Percentiles rank a stretch among this genome's conserved stretches.
Evolutionary conservation across 1,140 invertebrate genomes (phyloP).

Genomic region (Zaprionus ornatus): DNA sequence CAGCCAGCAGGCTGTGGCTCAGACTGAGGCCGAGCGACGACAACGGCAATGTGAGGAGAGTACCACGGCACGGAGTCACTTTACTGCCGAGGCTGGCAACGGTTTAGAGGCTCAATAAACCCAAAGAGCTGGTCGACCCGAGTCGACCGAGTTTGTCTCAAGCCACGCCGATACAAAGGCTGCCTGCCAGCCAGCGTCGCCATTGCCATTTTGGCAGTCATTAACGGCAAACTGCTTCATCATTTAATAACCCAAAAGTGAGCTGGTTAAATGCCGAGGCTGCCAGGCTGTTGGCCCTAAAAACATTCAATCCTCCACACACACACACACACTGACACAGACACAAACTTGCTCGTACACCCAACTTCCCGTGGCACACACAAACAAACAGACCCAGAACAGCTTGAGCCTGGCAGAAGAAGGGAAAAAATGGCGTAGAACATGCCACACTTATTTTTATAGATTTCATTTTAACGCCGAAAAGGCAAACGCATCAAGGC

Average conservation of each 20-base stretch:
- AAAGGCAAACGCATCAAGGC: constrained; percentile 80
- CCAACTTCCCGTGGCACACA: background rate
- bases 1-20: constrained; percentile 26
- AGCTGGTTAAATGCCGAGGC: constrained; percentile 79
- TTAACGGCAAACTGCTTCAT: constrained; percentile 82
- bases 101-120: constrained; percentile 78
- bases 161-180: constrained; percentile 21
- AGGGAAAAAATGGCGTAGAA: constrained; percentile 65
- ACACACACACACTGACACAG: constrained; percentile 22
- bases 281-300: constrained; percentile 55
- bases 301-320: constrained; percentile 41
- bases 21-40: constrained; percentile 6
- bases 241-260: constrained; percentile 83
- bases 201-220: constrained; percentile 80
- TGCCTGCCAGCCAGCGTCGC: constrained; percentile 55
- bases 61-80: constrained; percentile 21
- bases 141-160: constrained; percentile 22
- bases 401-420: constrained; percentile 47
- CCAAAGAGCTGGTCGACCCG: constrained; percentile 61
- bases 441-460: constrained; percentile 83
- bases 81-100: constrained; percentile 48
- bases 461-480: constrained; percentile 82
- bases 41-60: background rate
- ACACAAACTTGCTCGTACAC: background rate
- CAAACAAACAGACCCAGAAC: constrained; percentile 49